Conservation (phyloP, 2,888 invertebrate genomes). For the Vanessa cardui region DNA sequence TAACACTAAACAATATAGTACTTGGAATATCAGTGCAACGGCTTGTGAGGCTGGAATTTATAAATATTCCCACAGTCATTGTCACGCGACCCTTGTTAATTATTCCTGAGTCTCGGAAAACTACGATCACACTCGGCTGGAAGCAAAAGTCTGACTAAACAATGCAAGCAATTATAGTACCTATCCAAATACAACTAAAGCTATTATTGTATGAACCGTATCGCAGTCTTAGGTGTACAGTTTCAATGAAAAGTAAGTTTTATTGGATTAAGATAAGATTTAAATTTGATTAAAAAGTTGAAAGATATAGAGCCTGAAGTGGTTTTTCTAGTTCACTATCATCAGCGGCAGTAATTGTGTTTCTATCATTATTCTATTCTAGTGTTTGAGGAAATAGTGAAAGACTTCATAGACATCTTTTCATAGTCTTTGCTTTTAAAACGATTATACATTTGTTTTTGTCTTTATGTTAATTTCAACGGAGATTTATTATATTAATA, state of each 20-base stretch:
- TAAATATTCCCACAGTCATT: conserved; percentile 31
- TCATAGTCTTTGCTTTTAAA: background rate
- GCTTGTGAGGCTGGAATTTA: conserved; percentile 13
- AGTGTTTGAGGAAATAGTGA: conserved; percentile 14
- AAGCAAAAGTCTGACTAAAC: conserved; percentile 22
- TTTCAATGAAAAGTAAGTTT: background rate
- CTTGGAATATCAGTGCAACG: background rate
- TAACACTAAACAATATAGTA: conserved; percentile 3
- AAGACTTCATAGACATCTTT: background rate
- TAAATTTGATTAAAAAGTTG: background rate
- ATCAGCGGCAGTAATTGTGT: conserved; percentile 21
- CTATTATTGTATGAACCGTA: background rate
- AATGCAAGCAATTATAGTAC: background rate
- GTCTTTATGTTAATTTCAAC: background rate
- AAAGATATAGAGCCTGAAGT: conserved; percentile 27
- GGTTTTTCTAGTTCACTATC: conserved; percentile 34
- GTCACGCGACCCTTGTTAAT: conserved; percentile 37
- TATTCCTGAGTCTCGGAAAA: conserved; percentile 32
- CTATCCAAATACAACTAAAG: background rate
- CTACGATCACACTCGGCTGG: conserved; percentile 22
- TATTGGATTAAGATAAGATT: background rate
- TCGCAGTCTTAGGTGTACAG: background rate
- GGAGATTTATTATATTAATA: no score
- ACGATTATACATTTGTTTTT: background rate
- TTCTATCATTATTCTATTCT: conserved; percentile 26